phyloP scores from a whole-genome alignment of 1,140 invertebrate species.

The Sinella curviseta region DNA sequence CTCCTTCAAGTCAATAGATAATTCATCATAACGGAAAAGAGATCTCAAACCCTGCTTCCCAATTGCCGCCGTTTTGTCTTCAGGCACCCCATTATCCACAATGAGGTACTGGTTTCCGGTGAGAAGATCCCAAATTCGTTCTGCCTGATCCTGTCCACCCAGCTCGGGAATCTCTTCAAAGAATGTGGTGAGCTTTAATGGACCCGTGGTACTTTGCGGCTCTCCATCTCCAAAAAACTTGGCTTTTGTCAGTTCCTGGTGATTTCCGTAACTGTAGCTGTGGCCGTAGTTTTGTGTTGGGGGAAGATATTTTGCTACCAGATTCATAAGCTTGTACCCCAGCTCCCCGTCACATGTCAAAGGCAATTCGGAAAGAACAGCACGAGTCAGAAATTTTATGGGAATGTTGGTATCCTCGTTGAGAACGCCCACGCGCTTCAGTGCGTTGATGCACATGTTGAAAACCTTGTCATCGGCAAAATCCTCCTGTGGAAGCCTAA shows the following conservation, averaged over 20 bases:
- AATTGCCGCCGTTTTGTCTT: not conserved
- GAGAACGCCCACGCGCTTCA: not conserved
- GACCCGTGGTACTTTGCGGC: not conserved
- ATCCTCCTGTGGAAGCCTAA: not conserved
- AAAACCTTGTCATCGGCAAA: not conserved
- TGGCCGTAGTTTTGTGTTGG: not conserved
- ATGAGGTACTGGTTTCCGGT: not conserved
- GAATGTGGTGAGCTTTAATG: not conserved
- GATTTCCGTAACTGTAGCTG: not conserved
- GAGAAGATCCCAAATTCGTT: not conserved
- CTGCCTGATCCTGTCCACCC: not conserved
- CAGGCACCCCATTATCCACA: not conserved
- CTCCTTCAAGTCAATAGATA: not conserved
- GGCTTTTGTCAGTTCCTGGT: not conserved
- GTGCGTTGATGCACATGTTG: not conserved
- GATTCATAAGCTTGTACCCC: not conserved
- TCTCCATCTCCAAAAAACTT: not conserved
- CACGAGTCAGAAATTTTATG: not conserved
- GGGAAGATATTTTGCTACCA: not conserved
- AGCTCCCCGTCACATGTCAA: not conserved
- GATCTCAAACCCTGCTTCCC: not conserved
- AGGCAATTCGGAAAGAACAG: not conserved
- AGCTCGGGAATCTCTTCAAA: not conserved
- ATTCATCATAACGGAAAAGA: not conserved
- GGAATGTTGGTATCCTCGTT: not conserved